Evolutionary conservation across 2,113 vertebrate genomes (phyloP).

Genomic region (Pachypanchax playfairii): DNA sequence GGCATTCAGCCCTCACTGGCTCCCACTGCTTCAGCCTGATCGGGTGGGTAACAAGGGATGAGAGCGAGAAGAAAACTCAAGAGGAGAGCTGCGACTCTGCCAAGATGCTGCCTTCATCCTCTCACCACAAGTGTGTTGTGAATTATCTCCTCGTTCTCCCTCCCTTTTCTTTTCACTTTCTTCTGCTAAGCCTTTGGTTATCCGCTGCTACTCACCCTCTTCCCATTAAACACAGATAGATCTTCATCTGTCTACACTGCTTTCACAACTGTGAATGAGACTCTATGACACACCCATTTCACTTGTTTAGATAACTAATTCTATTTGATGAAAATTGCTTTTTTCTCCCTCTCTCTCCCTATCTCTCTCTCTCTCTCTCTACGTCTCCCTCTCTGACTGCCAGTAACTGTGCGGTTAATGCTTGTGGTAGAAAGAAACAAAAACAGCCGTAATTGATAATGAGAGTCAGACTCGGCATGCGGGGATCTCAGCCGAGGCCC

Average conservation of each 20-base stretch:
- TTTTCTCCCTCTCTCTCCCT: conserved; percentile 33
- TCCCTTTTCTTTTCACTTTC: conserved; percentile 14
- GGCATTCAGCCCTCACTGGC: conserved; percentile 66
- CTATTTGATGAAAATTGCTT: conserved; percentile 73
- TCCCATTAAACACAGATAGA: conserved; percentile 69
- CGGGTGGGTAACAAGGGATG: conserved; percentile 39
- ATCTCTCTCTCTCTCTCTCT: conserved; percentile 28
- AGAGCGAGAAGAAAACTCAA: conserved; percentile 39
- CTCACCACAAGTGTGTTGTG: conserved; percentile 76
- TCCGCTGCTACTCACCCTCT: conserved; percentile 62
- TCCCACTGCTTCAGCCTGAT: conserved; percentile 41
- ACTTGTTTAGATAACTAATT: conserved; percentile 73
- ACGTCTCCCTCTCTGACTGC: conserved; percentile 38
- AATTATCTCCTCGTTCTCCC: conserved; percentile 59
- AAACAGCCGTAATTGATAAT: conserved; percentile 84
- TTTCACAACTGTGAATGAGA: conserved; percentile 49
- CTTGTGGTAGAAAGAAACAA: conserved; percentile 79
- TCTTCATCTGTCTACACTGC: conserved; percentile 65
- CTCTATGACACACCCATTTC: conserved; percentile 56
- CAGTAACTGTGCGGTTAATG: conserved; percentile 74
- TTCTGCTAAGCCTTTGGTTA: conserved; percentile 50
- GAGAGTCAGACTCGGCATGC: conserved; percentile 75
- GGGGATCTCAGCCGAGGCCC: conserved; percentile 46
- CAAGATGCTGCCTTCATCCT: conserved; percentile 61
- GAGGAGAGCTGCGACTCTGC: conserved; percentile 43